Evolutionary conservation across 2,888 invertebrate species (phyloP).

Genomic region (Helicoverpa assulta): DNA sequence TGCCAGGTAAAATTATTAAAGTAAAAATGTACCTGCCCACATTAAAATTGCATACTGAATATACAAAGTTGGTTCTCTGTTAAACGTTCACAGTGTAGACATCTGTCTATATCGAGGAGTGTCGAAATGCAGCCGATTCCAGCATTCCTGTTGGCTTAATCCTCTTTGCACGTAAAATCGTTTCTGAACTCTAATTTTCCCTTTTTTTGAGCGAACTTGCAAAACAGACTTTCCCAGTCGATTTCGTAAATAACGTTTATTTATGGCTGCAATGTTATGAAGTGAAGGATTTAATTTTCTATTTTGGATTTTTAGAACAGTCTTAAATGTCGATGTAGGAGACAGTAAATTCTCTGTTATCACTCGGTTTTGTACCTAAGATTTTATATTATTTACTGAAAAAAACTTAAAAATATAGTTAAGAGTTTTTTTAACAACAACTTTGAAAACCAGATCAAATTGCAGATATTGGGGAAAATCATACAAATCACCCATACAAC

Average conservation of each 20-base stretch:
- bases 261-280: conserved; percentile 7
- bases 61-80: conserved; percentile 29
- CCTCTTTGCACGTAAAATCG: conserved; percentile 65
- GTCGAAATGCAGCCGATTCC: conserved; percentile 49
- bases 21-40: no score
- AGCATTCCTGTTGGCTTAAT: conserved; percentile 60
- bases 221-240: conserved; percentile 37
- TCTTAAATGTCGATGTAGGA: no score
- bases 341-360: no score
- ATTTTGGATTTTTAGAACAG: neutral
- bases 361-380: no score
- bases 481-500: no score
- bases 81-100: conserved; percentile 13
- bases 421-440: no score
- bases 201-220: conserved; percentile 53
- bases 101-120: conserved; percentile 33
- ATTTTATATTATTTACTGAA: no score
- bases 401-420: no score
- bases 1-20: no score
- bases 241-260: conserved; percentile 23
- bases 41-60: conserved; percentile 3
- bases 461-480: no score
- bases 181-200: conserved; percentile 51
- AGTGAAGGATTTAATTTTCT: neutral
- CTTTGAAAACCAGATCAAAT: no score